These are phyloP conservation scores for Myrmophylax atrothorax DNA, from an alignment of 2,113 vertebrate species.

Conservation along the genomic window DNA sequence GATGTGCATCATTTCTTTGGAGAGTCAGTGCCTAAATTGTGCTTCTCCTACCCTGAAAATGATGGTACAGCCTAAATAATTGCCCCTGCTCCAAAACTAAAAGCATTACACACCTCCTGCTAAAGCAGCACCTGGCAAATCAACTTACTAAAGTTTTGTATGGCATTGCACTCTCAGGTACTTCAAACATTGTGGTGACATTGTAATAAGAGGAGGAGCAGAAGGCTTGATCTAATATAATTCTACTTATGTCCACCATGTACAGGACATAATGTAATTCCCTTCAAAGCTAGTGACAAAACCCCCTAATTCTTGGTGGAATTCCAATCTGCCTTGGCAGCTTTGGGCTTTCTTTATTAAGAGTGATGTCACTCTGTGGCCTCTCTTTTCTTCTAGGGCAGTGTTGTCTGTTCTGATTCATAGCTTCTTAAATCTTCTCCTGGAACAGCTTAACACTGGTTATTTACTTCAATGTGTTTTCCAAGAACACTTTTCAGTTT, in stretches of 20 bases:
- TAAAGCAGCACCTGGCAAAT: slow-evolving; percentile 73
- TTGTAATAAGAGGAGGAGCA: slow-evolving; percentile 65
- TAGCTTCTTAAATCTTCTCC: slow-evolving; percentile 44
- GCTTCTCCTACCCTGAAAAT: slow-evolving; percentile 26
- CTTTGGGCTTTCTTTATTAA: slow-evolving; percentile 50
- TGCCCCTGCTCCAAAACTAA: slow-evolving; percentile 63
- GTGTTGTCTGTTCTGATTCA: slow-evolving; percentile 31
- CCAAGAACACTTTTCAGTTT: background rate
- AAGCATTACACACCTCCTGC: slow-evolving; percentile 64
- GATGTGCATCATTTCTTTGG: slow-evolving; percentile 1
- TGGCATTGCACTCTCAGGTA: slow-evolving; percentile 14
- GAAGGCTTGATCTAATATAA: slow-evolving; percentile 64
- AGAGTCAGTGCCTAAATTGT: slow-evolving; percentile 42
- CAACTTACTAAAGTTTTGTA: slow-evolving; percentile 56
- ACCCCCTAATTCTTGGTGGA: slow-evolving; percentile 9
- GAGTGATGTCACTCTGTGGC: slow-evolving; percentile 19
- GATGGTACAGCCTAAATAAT: slow-evolving; percentile 32
- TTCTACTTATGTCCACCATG: slow-evolving; percentile 37
- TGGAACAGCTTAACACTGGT: background rate
- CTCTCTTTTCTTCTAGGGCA: slow-evolving; percentile 20
- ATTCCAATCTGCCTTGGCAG: slow-evolving; percentile 46
- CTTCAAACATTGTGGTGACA: slow-evolving; percentile 60
- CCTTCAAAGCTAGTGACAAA: slow-evolving; percentile 43
- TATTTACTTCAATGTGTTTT: slow-evolving; percentile 31
- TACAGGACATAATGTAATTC: slow-evolving; percentile 41